phyloP scores from a whole-genome alignment of 1,140 invertebrate genomes.

The Nasonia longicornis region DNA sequence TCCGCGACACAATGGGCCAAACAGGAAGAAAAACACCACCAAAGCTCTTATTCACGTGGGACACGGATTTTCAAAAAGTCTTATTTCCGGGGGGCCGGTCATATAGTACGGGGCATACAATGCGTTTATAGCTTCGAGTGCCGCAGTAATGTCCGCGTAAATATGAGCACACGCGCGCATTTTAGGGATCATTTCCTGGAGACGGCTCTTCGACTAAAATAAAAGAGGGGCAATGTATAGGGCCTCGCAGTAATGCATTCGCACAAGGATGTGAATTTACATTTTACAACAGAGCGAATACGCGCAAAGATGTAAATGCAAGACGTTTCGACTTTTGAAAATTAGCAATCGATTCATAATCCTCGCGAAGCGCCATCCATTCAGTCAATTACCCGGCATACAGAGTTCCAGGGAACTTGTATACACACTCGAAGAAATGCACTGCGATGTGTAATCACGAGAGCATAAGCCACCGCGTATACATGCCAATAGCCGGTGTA shows the following conservation, averaged over 20 bases:
- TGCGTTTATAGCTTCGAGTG: slow-evolving; percentile 32
- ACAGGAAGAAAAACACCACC: neutral
- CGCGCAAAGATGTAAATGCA: neutral
- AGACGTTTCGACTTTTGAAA: neutral
- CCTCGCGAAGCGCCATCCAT: neutral
- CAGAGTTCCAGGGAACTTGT: neutral
- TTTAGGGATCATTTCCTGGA: slow-evolving; percentile 25
- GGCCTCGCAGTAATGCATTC: neutral
- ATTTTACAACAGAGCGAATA: neutral
- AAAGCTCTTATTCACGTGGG: neutral
- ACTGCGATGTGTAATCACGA: slow-evolving; percentile 12
- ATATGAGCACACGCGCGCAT: neutral
- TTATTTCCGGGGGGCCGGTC: neutral
- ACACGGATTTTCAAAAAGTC: slow-evolving; percentile 28
- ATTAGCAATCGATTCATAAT: neutral
- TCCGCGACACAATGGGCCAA: neutral
- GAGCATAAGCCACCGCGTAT: neutral
- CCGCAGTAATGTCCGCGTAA: slow-evolving; percentile 12
- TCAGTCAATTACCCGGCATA: neutral
- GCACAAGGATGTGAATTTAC: neutral
- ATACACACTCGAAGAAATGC: neutral
- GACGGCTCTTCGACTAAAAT: neutral
- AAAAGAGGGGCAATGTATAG: neutral
- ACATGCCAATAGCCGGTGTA: slow-evolving; percentile 17
- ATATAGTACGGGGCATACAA: neutral